Evolutionary conservation across 2,888 invertebrate genomes (phyloP).

Genomic region (Diaphora mendica): DNA sequence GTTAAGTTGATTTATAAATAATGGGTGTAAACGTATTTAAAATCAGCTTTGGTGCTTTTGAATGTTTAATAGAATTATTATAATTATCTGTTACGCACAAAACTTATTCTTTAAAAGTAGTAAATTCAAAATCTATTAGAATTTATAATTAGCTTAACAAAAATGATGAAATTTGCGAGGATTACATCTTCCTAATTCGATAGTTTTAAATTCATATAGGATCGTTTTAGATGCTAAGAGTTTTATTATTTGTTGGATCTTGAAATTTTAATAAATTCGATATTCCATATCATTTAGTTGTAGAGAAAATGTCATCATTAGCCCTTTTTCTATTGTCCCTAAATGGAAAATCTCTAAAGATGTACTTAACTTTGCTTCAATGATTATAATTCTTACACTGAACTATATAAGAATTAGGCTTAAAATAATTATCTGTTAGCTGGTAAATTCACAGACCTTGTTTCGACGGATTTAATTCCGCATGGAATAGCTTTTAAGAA

Average conservation of each 20-base stretch:
- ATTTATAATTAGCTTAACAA: background rate
- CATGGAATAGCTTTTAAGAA: background rate
- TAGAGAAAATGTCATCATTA: background rate
- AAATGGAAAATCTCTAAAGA: background rate
- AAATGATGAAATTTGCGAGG: background rate
- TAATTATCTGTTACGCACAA: background rate
- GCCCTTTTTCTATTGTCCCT: background rate
- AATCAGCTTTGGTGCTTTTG: background rate
- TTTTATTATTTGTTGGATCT: background rate
- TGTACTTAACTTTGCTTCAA: background rate
- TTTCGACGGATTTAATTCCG: background rate
- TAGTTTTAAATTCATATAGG: too few species aligned
- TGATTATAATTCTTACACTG: background rate
- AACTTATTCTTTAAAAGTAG: background rate
- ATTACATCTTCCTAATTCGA: background rate
- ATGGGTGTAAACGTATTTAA: background rate
- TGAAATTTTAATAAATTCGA: background rate
- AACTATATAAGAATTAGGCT: background rate
- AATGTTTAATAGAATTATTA: background rate
- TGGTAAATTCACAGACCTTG: background rate
- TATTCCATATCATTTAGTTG: background rate
- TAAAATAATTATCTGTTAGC: too few species aligned
- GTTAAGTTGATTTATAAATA: background rate
- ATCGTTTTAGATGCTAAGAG: background rate
- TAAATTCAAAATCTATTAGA: background rate